phyloP scores from a whole-genome alignment of 2,888 invertebrate genomes.

The Apotomis turbidana region DNA sequence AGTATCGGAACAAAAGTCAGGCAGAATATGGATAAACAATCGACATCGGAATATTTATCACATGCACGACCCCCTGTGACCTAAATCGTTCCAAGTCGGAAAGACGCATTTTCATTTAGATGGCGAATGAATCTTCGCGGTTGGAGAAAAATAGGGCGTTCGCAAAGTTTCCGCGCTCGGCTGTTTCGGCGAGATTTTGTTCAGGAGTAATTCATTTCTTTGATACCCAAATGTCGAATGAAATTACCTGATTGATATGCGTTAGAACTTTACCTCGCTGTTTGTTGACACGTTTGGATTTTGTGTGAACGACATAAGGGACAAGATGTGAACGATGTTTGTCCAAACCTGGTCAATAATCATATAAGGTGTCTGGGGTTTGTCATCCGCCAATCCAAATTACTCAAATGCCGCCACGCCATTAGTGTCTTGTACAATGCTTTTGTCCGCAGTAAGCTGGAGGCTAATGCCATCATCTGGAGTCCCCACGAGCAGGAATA shows the following conservation, averaged over 20 bases:
- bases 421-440: too few relatives aligned
- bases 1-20: conserved; percentile 23
- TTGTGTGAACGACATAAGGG: not conserved
- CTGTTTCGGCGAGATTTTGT: conserved; percentile 35
- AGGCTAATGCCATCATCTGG: too few relatives aligned
- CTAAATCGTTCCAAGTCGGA: conserved; percentile 38
- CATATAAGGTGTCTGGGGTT: too few relatives aligned
- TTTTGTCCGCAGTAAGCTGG: too few relatives aligned
- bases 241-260: conserved; percentile 39
- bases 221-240: conserved; percentile 36
- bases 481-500: too few relatives aligned
- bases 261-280: conserved; percentile 17
- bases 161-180: conserved; percentile 38
- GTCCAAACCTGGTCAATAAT: too few relatives aligned
- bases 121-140: conserved; percentile 41
- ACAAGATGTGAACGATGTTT: not conserved
- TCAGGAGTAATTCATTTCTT: conserved; percentile 39
- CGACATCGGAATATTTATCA: conserved; percentile 40
- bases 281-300: conserved; percentile 6
- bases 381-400: too few relatives aligned
- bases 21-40: conserved; percentile 41
- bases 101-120: conserved; percentile 42
- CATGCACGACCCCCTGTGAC: conserved; percentile 39
- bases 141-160: conserved; percentile 38
- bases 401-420: too few relatives aligned